phyloP scores from a whole-genome alignment of 2,888 invertebrate species.

The Ennomos quercinarius region DNA sequence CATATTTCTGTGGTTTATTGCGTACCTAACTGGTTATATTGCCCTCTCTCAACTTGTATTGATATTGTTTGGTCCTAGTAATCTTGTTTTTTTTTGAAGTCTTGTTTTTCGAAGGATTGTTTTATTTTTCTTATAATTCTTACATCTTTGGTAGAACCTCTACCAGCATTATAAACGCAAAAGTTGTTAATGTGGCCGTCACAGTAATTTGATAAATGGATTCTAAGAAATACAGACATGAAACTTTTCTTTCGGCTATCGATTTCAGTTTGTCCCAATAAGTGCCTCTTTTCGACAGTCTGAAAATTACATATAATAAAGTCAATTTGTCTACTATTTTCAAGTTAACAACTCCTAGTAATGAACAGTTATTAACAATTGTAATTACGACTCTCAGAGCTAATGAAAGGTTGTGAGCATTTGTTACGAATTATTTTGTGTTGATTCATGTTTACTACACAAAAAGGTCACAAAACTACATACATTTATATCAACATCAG shows the following conservation, averaged over 20 bases:
- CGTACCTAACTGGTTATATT: no score
- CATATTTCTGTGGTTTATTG: no score
- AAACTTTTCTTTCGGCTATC: not conserved
- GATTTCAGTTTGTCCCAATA: slow-evolving; percentile 19
- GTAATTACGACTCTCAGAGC: slow-evolving; percentile 43
- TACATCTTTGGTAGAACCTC: no score
- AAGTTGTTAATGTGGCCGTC: no score
- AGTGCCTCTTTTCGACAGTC: slow-evolving; percentile 12
- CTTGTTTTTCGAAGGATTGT: no score
- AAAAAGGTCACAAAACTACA: slow-evolving; percentile 7
- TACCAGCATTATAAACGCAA: no score
- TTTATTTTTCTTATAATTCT: no score
- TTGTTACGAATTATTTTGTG: slow-evolving; percentile 26
- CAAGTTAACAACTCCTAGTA: slow-evolving; percentile 48
- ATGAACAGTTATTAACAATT: slow-evolving; percentile 50
- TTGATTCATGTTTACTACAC: slow-evolving; percentile 17
- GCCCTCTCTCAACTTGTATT: no score
- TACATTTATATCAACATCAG: slow-evolving; percentile 9
- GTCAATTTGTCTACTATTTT: slow-evolving; percentile 48
- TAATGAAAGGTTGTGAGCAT: slow-evolving; percentile 24
- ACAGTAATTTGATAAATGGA: no score
- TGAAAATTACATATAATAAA: slow-evolving; percentile 43
- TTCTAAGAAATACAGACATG: no score
- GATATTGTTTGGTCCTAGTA: no score
- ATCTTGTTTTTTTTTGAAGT: no score